Percentiles rank a stretch among this genome's conserved stretches.
Evolutionary conservation across 2,797 vertebrate genomes (phyloP).

Genomic region (Hippoglossus hippoglossus): DNA sequence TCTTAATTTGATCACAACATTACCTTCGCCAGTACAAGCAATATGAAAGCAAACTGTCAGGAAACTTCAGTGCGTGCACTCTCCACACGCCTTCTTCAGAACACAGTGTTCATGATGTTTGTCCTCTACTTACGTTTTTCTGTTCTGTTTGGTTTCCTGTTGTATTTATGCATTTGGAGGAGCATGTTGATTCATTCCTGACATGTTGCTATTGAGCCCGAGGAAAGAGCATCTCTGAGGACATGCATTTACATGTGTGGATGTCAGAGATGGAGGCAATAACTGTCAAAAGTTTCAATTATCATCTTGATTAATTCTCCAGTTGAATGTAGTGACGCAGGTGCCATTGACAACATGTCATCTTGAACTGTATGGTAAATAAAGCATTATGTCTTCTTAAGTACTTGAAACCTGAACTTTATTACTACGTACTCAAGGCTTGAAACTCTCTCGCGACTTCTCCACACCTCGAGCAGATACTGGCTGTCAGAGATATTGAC

Average conservation of each 20-base stretch:
- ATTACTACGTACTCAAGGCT: conserved; percentile 11
- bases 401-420: conserved; percentile 6
- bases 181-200: conserved; percentile 6
- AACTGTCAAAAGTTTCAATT: conserved; percentile 21
- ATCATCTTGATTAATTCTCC: conserved; percentile 30
- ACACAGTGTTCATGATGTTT: conserved; percentile 28
- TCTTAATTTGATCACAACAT: conserved; percentile 68
- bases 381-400: no score
- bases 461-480: conserved; percentile 35
- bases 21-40: conserved; percentile 22
- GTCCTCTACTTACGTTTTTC: conserved; percentile 2
- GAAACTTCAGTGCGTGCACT: conserved; percentile 5
- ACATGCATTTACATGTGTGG: conserved; percentile 4
- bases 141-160: conserved; percentile 20
- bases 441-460: conserved; percentile 47
- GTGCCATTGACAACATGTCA: background rate
- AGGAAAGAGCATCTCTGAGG: conserved; percentile 24
- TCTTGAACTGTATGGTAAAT: background rate
- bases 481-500: conserved; percentile 45
- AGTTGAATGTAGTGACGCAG: conserved; percentile 3
- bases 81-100: conserved; percentile 23
- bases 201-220: conserved; percentile 37
- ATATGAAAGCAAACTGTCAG: conserved; percentile 36
- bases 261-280: background rate
- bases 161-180: conserved; percentile 13